These are phyloP conservation scores for Cranoglanis bouderius DNA, from an alignment of 2,113 vertebrate genomes.

Conservation along the genomic window DNA sequence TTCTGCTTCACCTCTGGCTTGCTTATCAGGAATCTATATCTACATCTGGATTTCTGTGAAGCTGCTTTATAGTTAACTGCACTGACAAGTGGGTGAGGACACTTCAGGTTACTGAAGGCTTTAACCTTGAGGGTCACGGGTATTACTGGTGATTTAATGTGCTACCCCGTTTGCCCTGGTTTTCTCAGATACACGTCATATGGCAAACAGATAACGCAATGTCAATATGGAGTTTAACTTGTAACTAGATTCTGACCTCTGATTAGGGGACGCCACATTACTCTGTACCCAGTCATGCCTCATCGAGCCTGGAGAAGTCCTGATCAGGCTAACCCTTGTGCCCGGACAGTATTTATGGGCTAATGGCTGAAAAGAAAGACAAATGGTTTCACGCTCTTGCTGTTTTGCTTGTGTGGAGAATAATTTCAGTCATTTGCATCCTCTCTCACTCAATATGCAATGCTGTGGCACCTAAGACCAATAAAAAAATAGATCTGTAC, in stretches of 20 bases:
- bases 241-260: constrained; percentile 19
- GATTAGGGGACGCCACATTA: background rate
- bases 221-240: constrained; percentile 22
- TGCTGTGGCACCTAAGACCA: background rate
- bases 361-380: background rate
- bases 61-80: background rate
- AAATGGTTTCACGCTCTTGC: background rate
- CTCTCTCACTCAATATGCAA: constrained; percentile 33
- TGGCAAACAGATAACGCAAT: background rate
- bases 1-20: background rate
- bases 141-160: background rate
- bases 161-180: background rate
- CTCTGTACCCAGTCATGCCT: background rate
- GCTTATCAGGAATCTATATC: background rate
- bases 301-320: background rate
- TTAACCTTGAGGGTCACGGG: background rate
- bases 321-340: background rate
- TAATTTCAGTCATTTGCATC: constrained; percentile 27
- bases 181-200: background rate
- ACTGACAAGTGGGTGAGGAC: background rate
- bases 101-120: too few relatives aligned
- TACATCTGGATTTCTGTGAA: background rate
- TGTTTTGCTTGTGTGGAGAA: constrained; percentile 24
- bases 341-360: background rate
- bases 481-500: background rate